Evolutionary conservation across 2,113 vertebrate genomes (phyloP), one percentile per base, ranked within the genome.

Genomic region (Cyrtonyx montezumae): DNA sequence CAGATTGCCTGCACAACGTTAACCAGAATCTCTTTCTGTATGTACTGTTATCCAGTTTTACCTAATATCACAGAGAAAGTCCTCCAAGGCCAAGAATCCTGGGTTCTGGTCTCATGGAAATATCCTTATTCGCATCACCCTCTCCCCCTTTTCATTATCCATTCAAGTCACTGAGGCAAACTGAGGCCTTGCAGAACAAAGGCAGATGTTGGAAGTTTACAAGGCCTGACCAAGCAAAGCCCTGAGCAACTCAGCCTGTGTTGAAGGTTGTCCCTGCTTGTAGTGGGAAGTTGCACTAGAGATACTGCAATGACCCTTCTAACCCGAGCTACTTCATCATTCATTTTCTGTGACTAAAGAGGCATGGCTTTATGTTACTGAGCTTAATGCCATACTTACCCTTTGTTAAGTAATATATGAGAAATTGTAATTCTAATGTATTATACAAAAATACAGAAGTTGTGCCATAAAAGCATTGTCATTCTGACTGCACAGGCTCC

Each of bases 101-200:
- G 43, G 6, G 3, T 94, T 92, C 74, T 88, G 37, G 32, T 87
- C n/a, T 53, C n/a, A 14, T 26, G 53, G 59, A 95, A 95, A 82
- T 58, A 70, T 11, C 46, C 58, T 58, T 45, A 62, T 46, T 55
- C 26, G 92, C 80, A 71, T 73, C 70, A 77, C n/a, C 9, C 13
- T 78, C 80, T 77, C 49, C 67, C 19, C 84, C 20, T 5, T 86
- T 94, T 76, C 40, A 30, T 74, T 80, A 67, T 71, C 37, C 48
- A 28, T 70, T 46, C 15, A 59, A 79, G 37, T 13, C 22, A 1
- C 42, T 87, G 83, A 89, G 36, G 61, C 37, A 77, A 73, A 34
- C 19, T 55, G 67, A 17, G 25, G 62, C 67, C 9, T 42, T n/a
- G 17, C 22, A 68, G 84, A 73, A 69, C 58, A 87, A 69, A 84